Evolutionary conservation across 1,140 invertebrate genomes (phyloP).

Genomic region (Leptinotarsa texana): DNA sequence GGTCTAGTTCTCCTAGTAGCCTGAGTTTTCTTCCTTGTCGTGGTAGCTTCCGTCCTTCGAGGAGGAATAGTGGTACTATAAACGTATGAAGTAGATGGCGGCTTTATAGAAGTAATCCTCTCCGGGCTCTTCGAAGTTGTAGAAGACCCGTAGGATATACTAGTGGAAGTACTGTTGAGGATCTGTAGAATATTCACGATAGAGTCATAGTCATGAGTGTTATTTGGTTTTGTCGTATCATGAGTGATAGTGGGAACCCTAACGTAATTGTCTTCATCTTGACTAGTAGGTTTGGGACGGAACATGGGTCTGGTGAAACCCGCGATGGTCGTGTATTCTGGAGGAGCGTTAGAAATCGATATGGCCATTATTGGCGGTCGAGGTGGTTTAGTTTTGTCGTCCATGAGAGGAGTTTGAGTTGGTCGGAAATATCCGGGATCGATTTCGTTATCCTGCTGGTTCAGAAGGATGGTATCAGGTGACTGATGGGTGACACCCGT

Average conservation of each 20-base stretch:
- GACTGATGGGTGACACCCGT: conserved; percentile 62
- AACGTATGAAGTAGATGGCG: conserved; percentile 51
- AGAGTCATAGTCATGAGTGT: conserved; percentile 54
- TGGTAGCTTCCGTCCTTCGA: conserved; percentile 18
- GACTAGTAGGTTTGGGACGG: conserved; percentile 47
- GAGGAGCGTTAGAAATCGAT: conserved; percentile 49
- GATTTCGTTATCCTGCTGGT: conserved; percentile 67
- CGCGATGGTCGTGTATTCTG: conserved; percentile 44
- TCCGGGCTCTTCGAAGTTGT: conserved; percentile 27
- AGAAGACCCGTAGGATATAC: conserved; percentile 25
- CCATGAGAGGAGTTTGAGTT: conserved; percentile 48
- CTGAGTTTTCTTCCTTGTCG: conserved; percentile 14
- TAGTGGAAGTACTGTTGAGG: conserved; percentile 50
- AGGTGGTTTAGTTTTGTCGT: conserved; percentile 42
- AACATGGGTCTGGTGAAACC: conserved; percentile 46
- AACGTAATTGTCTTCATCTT: conserved; percentile 54
- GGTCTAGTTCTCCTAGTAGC: conserved; percentile 25
- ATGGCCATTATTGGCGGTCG: conserved; percentile 47
- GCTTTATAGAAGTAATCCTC: conserved; percentile 37
- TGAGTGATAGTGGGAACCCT: conserved; percentile 61
- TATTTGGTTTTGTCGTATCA: conserved; percentile 52
- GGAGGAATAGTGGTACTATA: conserved; percentile 61
- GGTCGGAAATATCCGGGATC: conserved; percentile 65
- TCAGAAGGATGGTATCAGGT: conserved; percentile 68
- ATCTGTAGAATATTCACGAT: conserved; percentile 58